Evolutionary conservation across 1,140 invertebrate species (phyloP), one percentile per base, ranked within the genome.

Genomic region (honey bee (Apis mellifera)): DNA sequence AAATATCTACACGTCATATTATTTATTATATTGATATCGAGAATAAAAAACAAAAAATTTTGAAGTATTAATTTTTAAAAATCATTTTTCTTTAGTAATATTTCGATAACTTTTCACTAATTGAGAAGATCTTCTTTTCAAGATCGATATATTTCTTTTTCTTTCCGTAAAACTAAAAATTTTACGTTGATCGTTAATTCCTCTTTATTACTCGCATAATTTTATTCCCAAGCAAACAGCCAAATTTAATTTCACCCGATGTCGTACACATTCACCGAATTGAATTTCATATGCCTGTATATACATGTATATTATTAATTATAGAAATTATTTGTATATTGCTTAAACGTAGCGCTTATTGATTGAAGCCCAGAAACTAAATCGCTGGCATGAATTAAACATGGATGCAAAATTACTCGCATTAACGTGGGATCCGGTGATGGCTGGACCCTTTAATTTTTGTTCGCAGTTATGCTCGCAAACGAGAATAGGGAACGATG

Each of bases 331-430:
- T 42, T 42, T 42, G 32, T 42, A 42, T 7, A 42, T 42, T 42
- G 32, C 32, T 42, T 42, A 79, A 62, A 26, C 48, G 50, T 9
- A 21, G 26, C 19, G 42, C 50, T 65, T 55, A 54, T 74, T 74
- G 54, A 74, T 80, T 74, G 32, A 74, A 74, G 66, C 60, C 17
- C 12, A 32, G 52, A 65, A 26, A 65, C 71, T 74, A 74, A 80
- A 74, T 80, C 48, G 26, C 26, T 15, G 26, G 11, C 17, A 80
- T 71, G 57, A 71, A 71, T 78, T 78, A 78, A 78, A 78, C 77
- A 78, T 78, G 19, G 26, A 26, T 9, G 26, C 48, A 26, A 62
- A 78, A 78, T 78, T 52, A 71, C 55, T 52, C 57, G 23, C 68
- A 23, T 78, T 71, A 78, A 70, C 54, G 66, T 80, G 50, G 60